These are phyloP conservation scores for Actenoides lindsayi DNA, from an alignment of 2,113 vertebrate species.

Conservation along the genomic window DNA sequence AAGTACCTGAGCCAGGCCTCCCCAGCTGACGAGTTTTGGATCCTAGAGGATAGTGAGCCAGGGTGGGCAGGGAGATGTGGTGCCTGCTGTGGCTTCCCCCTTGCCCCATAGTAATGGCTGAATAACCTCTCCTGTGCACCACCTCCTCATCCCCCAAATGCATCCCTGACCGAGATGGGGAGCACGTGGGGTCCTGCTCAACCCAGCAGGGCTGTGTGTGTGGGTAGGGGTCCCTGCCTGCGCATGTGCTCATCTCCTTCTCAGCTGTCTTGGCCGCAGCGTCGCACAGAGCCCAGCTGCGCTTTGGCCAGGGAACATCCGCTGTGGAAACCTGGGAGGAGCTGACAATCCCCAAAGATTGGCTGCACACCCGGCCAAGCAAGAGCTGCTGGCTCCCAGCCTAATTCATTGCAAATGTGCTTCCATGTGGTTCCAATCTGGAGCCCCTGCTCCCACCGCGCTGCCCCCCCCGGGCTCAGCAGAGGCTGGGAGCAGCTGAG, in stretches of 20 bases:
- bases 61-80: neutral
- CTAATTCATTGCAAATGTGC: constrained; percentile 82
- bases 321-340: constrained; percentile 85
- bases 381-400: constrained; percentile 73
- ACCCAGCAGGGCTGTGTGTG: neutral
- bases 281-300: constrained; percentile 87
- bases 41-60: neutral
- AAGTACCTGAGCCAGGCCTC: neutral
- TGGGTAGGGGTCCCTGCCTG: neutral
- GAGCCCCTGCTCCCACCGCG: constrained; percentile 14
- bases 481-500: neutral
- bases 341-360: constrained; percentile 76
- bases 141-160: neutral
- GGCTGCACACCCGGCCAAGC: constrained; percentile 68
- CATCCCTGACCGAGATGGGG: neutral
- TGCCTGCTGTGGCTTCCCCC: neutral
- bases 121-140: neutral
- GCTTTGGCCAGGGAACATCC: constrained; percentile 89
- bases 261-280: constrained; percentile 80
- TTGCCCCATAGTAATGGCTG: neutral
- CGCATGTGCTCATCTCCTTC: constrained; percentile 51
- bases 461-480: neutral
- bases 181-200: accelerated
- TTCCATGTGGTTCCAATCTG: constrained; percentile 88
- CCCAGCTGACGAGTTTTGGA: neutral